Evolutionary conservation across 2,888 invertebrate species (phyloP).

Genomic region (Tetramorium bicarinatum): DNA sequence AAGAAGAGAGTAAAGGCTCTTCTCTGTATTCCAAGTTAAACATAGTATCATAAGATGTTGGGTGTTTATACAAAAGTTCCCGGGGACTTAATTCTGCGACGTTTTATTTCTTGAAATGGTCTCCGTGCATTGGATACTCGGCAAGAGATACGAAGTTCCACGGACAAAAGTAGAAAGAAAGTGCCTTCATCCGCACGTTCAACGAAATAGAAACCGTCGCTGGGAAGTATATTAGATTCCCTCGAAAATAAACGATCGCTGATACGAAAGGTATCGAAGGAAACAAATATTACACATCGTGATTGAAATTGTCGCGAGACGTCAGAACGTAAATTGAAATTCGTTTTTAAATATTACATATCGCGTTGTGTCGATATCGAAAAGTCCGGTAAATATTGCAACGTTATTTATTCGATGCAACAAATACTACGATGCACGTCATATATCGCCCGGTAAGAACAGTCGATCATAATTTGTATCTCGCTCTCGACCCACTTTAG

Average conservation of each 20-base stretch:
- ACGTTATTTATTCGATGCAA: conserved; percentile 29
- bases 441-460: conserved; percentile 8
- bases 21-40: conserved; percentile 24
- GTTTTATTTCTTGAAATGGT: conserved; percentile 42
- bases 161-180: conserved; percentile 32
- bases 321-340: conserved; percentile 35
- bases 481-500: neutral
- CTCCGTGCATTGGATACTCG: conserved; percentile 30
- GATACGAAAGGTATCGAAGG: neutral
- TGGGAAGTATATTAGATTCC: conserved; percentile 32
- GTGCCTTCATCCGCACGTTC: conserved; percentile 30
- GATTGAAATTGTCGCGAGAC: conserved; percentile 28
- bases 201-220: conserved; percentile 30
- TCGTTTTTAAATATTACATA: conserved; percentile 27
- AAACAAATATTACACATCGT: conserved; percentile 30
- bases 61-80: conserved; percentile 49
- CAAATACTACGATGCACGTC: neutral
- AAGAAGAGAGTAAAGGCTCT: neutral
- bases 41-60: conserved; percentile 45
- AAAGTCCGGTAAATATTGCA: conserved; percentile 19
- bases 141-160: conserved; percentile 30
- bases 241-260: conserved; percentile 30
- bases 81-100: conserved; percentile 37
- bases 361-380: conserved; percentile 9
- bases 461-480: conserved; percentile 47